phyloP scores from a whole-genome alignment of 2,888 invertebrate genomes.

The Netelia fuscicornis region DNA sequence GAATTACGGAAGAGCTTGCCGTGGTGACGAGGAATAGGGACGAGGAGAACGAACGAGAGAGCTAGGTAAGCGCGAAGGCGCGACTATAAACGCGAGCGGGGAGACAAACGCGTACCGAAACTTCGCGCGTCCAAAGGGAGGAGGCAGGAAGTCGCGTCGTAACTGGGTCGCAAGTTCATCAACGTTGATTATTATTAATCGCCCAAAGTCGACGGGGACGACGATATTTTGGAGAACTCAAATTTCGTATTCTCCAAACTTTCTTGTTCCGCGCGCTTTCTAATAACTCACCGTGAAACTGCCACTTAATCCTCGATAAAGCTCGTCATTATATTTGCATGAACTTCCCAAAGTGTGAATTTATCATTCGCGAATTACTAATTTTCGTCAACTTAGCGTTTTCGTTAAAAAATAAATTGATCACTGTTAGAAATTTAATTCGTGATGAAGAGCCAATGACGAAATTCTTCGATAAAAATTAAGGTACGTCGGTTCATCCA shows the following conservation, averaged over 20 bases:
- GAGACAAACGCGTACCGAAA: constrained; percentile 50
- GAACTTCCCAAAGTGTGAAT: not conserved
- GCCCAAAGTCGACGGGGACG: constrained; percentile 38
- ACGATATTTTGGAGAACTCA: constrained; percentile 47
- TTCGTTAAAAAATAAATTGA: not conserved
- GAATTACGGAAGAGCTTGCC: constrained; percentile 36
- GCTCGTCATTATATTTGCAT: constrained; percentile 22
- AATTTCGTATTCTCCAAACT: constrained; percentile 23
- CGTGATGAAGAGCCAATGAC: not conserved
- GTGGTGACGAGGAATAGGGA: constrained; percentile 59
- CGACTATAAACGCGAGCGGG: constrained; percentile 47
- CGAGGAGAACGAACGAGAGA: constrained; percentile 15
- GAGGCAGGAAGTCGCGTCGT: constrained; percentile 71
- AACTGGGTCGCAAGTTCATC: constrained; percentile 83
- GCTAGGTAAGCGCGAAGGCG: constrained; percentile 45
- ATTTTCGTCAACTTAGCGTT: constrained; percentile 13
- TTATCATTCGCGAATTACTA: not conserved
- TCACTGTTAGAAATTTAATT: not conserved
- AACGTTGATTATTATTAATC: constrained; percentile 77
- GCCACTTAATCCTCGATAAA: constrained; percentile 1
- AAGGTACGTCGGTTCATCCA: not conserved
- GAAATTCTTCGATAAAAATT: not conserved
- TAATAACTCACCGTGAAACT: not conserved
- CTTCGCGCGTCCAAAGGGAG: constrained; percentile 63
- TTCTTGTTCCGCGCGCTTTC: not conserved